Evolutionary conservation across 2,888 invertebrate species (phyloP).

Genomic region (Ceraclea dissimilis): DNA sequence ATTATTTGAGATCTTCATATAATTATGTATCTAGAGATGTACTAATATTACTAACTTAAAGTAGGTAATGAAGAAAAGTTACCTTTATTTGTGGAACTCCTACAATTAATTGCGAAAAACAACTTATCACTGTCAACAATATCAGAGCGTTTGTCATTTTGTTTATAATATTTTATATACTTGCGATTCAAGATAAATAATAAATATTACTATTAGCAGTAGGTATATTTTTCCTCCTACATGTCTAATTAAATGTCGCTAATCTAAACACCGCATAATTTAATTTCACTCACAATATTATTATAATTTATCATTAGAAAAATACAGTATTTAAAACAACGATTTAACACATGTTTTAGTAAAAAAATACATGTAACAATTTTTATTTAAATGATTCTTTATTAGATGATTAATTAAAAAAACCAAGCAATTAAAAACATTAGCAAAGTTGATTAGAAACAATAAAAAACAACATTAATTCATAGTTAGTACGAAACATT

Average conservation of each 20-base stretch:
- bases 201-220: too few relatives aligned
- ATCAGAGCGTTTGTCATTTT: conserved; percentile 7
- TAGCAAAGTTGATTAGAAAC: too few relatives aligned
- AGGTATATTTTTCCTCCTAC: too few relatives aligned
- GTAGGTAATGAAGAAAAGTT: background rate
- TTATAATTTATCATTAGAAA: background rate
- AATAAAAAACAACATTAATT: background rate
- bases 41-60: too few relatives aligned
- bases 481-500: background rate
- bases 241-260: too few relatives aligned
- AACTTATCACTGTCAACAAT: conserved; percentile 8
- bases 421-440: too few relatives aligned
- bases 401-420: too few relatives aligned
- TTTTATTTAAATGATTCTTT: too few relatives aligned
- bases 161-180: background rate
- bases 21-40: too few relatives aligned
- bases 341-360: background rate
- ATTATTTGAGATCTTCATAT: too few relatives aligned
- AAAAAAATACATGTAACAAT: background rate
- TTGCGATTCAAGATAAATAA: background rate
- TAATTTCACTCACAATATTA: background rate
- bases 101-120: background rate
- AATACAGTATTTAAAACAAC: background rate
- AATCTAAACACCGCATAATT: too few relatives aligned
- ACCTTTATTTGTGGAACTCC: conserved; percentile 8